phyloP scores from a whole-genome alignment of 2,797 vertebrate species.

The Fringilla coelebs region DNA sequence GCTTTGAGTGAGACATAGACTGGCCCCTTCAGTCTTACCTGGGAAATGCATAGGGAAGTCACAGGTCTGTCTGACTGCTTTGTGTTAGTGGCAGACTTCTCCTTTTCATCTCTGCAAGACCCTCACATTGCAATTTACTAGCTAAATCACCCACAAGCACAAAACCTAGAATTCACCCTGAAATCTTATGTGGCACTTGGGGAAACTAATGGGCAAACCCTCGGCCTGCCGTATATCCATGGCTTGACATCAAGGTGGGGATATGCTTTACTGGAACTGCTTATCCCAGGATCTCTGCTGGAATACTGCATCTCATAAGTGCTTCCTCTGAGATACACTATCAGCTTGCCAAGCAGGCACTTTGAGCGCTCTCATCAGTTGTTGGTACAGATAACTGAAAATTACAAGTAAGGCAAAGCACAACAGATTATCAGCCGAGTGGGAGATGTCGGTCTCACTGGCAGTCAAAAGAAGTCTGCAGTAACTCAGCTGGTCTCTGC shows the following conservation, averaged over 20 bases:
- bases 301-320: background rate
- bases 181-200: background rate
- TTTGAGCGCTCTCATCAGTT: background rate
- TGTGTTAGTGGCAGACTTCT: background rate
- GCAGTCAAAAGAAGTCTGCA: background rate
- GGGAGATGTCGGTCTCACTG: background rate
- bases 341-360: background rate
- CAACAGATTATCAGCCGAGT: background rate
- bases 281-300: background rate
- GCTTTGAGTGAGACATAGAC: background rate
- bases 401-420: background rate
- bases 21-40: slow-evolving; percentile 17
- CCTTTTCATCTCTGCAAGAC: background rate
- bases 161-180: background rate
- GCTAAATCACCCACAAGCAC: background rate
- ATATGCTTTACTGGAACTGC: background rate
- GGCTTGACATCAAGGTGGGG: background rate
- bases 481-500: background rate
- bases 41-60: background rate
- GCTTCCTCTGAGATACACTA: background rate
- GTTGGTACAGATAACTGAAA: background rate
- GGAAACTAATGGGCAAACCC: background rate
- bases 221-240: background rate
- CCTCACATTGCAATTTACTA: background rate
- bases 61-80: background rate